Percentiles rank a stretch among this genome's conserved stretches.
phyloP scores from a whole-genome alignment of 2,888 invertebrate species.

The Apamea epomidion region DNA sequence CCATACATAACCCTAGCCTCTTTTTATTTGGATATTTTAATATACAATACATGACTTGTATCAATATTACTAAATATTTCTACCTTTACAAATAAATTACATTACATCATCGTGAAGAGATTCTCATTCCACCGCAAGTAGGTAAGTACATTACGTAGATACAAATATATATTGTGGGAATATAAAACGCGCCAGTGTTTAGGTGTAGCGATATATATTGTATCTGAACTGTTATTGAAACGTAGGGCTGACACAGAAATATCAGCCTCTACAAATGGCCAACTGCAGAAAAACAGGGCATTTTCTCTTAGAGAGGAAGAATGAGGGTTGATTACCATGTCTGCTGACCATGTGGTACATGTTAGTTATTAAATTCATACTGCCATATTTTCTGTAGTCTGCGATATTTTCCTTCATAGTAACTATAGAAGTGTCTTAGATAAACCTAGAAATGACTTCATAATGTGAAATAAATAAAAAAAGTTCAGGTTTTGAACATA shows the following conservation, averaged over 20 bases:
- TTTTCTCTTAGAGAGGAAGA: not conserved
- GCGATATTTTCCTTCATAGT: not conserved
- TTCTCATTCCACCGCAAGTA: slow-evolving; percentile 33
- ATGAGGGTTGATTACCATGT: not conserved
- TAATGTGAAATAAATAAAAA: not conserved
- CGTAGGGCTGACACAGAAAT: slow-evolving; percentile 50
- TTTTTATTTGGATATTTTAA: too few species aligned
- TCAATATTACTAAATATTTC: slow-evolving; percentile 5
- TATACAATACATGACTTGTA: not conserved
- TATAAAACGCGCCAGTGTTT: slow-evolving; percentile 60
- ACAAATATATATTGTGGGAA: slow-evolving; percentile 50
- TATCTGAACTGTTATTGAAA: slow-evolving; percentile 47
- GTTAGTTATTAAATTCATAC: not conserved
- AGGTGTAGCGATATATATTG: slow-evolving; percentile 56
- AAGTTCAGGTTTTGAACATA: not conserved
- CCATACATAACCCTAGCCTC: not conserved
- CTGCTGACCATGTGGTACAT: not conserved
- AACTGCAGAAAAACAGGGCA: not conserved
- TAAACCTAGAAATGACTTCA: not conserved
- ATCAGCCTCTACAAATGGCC: not conserved
- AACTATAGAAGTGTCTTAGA: not conserved
- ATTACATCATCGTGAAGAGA: slow-evolving; percentile 39
- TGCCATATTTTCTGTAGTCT: too few species aligned
- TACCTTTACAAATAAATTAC: slow-evolving; percentile 25
- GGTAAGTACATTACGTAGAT: slow-evolving; percentile 47